These are phyloP conservation scores for Himalopsyche kuldschensis DNA, from an alignment of 2,888 invertebrate species.

Conservation along the genomic window DNA sequence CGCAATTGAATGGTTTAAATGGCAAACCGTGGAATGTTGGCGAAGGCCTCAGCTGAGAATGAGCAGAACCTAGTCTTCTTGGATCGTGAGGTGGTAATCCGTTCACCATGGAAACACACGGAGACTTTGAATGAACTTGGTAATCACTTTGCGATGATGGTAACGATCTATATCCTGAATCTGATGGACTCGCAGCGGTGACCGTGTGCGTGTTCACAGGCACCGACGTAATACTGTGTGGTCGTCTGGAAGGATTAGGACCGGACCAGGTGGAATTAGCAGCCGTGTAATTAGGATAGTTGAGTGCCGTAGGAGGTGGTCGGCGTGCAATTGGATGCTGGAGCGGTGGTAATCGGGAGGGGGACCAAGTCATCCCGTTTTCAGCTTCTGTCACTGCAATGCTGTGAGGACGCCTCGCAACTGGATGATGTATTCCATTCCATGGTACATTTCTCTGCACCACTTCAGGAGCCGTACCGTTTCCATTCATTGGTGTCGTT, in stretches of 20 bases:
- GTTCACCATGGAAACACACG: conserved; percentile 59
- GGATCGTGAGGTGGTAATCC: conserved; percentile 50
- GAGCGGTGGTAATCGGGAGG: conserved; percentile 49
- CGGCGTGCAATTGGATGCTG: conserved; percentile 61
- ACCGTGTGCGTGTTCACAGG: conserved; percentile 41
- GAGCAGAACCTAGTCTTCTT: conserved; percentile 48
- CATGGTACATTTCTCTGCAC: conserved; percentile 45
- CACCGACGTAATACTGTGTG: conserved; percentile 48
- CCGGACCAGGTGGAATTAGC: conserved; percentile 47
- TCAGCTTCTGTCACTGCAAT: conserved; percentile 37
- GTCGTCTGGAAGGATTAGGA: conserved; percentile 43
- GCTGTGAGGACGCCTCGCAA: conserved; percentile 39
- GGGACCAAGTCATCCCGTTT: conserved; percentile 31
- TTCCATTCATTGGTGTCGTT: conserved; percentile 38
- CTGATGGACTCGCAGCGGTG: conserved; percentile 52
- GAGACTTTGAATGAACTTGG: conserved; percentile 59
- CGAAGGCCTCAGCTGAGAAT: conserved; percentile 59
- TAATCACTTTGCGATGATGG: conserved; percentile 66
- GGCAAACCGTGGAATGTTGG: conserved; percentile 67
- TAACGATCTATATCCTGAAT: conserved; percentile 57
- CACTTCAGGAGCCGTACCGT: conserved; percentile 28
- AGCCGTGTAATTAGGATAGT: conserved; percentile 42
- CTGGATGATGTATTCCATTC: conserved; percentile 42
- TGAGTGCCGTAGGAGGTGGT: conserved; percentile 52
- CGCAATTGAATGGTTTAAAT: conserved; percentile 50